phyloP scores from a whole-genome alignment of 2,888 invertebrate species.

The Drosophila longiperda region DNA sequence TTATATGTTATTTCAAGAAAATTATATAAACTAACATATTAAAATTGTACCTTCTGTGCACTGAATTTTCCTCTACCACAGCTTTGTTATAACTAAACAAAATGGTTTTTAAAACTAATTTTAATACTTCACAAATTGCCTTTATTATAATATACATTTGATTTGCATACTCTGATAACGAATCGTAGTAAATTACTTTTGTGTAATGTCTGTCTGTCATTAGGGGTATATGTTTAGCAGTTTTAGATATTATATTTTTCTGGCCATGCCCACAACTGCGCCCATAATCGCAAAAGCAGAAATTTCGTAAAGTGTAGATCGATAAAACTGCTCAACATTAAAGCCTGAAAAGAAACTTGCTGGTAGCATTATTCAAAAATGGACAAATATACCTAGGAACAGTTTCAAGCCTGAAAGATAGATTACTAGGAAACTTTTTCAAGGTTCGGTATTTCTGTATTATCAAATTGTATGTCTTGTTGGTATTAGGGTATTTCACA shows the following conservation, averaged over 20 bases:
- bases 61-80: too few relatives aligned
- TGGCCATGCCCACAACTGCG: background rate
- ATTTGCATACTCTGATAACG: background rate
- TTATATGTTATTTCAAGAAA: background rate
- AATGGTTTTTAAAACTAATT: background rate
- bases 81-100: background rate
- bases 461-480: too few relatives aligned
- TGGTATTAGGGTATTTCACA: too few relatives aligned
- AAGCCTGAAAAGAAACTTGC: too few relatives aligned
- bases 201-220: background rate
- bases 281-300: too few relatives aligned
- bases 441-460: too few relatives aligned
- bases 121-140: background rate
- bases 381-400: too few relatives aligned
- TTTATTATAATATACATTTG: background rate
- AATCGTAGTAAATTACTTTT: background rate
- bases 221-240: background rate
- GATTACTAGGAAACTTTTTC: too few relatives aligned
- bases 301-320: too few relatives aligned
- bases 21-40: background rate
- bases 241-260: accelerated
- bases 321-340: too few relatives aligned
- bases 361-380: too few relatives aligned
- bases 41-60: background rate
- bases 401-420: too few relatives aligned